Conservation (phyloP, 2,113 vertebrate genomes). For the Alectura lathami region DNA sequence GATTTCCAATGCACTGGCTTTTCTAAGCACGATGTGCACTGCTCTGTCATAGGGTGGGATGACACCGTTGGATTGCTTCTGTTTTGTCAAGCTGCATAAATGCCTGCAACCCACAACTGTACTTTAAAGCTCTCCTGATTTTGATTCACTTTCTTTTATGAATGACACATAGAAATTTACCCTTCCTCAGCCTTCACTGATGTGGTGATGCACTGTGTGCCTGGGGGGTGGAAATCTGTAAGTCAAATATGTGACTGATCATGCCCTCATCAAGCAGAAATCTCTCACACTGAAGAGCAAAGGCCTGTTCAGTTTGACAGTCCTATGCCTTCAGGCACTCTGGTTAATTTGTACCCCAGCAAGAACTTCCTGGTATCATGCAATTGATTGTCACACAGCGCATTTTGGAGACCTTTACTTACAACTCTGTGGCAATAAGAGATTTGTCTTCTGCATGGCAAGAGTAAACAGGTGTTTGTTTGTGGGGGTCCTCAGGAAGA, state of each 20-base stretch:
- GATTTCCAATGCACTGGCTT: background rate
- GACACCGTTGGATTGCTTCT: background rate
- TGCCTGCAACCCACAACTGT: background rate
- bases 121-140: background rate
- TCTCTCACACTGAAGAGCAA: background rate
- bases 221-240: background rate
- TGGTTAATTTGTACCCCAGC: background rate
- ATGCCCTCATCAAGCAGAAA: background rate
- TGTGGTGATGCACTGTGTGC: background rate
- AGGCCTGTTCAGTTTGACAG: background rate
- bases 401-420: background rate
- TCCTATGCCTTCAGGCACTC: background rate
- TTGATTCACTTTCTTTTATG: background rate
- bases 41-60: rapidly evolving
- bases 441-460: background rate
- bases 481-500: rapidly evolving
- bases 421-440: background rate
- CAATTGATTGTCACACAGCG: background rate
- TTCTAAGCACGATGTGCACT: background rate
- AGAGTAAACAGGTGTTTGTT: background rate
- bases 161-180: background rate
- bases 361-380: background rate
- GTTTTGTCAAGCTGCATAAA: background rate
- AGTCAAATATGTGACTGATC: background rate
- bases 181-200: background rate